Base-by-base conservation (phyloP, 1,140 invertebrate species). In the Planococcus citri region DNA sequence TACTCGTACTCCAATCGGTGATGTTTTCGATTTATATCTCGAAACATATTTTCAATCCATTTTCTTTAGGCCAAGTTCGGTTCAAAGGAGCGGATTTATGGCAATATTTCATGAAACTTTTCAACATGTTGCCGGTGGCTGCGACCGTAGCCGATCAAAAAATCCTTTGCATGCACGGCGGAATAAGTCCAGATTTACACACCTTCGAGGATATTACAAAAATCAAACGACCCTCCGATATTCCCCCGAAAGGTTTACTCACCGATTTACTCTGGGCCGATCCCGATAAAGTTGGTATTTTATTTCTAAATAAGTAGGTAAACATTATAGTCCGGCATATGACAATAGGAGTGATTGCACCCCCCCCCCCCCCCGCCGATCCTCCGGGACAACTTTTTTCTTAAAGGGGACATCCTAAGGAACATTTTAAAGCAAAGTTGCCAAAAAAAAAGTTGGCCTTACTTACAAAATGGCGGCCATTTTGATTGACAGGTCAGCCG, bases 51-150 rank as follows among this genome's bases (percentile, higher is more conserved):
- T n/a, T n/a, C n/a, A n/a, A n/a, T n/a, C n/a, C n/a, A n/a, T 12
- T 57, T 70, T 70, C 73, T 88, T 68, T 22, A 77, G 76, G 74
- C 70, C 89, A 90, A 82, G 85, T 93, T 77, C 85, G 27, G 69
- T 70, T 29, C 61, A 68, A 64, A 94, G 76, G 98, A 94, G 79
- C 97, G 94, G 80, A 95, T 97, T 72, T 97, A 75, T 98, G 95
- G 95, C 97, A 97, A 81, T 96, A 92, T 21, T 74, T 74, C 51
- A 72, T 38, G 1, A 71, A 74, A 14, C 70, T 69, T 57, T 74
- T 74, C 58, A 73, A 74, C 38, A 73, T 71, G 41, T 27, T 74
- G 1, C 73, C 73, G 4, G 68, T 72, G 6, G 73, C 70, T 3
- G 73, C 73, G 0, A 69, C 72, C 14, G 70, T 84, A 60, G 82